These are phyloP conservation scores for Amaurobius ferox DNA, from an alignment of 2,888 invertebrate genomes.

Conservation along the genomic window DNA sequence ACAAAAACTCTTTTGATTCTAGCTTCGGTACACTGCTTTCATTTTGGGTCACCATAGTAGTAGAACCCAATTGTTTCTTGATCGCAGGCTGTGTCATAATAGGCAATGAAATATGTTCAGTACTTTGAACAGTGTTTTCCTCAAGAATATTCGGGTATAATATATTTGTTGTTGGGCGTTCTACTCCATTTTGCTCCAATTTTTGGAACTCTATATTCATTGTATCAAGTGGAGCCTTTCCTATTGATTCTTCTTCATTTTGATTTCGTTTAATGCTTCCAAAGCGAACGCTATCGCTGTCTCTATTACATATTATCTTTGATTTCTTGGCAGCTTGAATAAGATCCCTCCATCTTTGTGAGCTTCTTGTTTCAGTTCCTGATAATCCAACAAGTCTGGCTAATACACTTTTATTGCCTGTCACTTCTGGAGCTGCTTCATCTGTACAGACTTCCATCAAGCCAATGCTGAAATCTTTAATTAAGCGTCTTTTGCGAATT, in stretches of 20 bases:
- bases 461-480: slow-evolving; percentile 92
- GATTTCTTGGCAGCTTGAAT: slow-evolving; percentile 65
- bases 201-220: slow-evolving; percentile 6
- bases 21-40: background rate
- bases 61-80: background rate
- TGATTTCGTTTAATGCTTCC: slow-evolving; percentile 42
- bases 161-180: slow-evolving; percentile 16
- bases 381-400: slow-evolving; percentile 56
- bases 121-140: slow-evolving; percentile 24
- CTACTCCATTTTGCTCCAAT: background rate
- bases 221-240: background rate
- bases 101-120: background rate
- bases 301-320: slow-evolving; percentile 47
- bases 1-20: background rate
- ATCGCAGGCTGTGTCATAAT: slow-evolving; percentile 10
- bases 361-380: slow-evolving; percentile 33
- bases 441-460: slow-evolving; percentile 81
- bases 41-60: background rate
- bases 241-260: slow-evolving; percentile 1
- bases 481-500: slow-evolving; percentile 89
- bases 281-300: slow-evolving; percentile 43
- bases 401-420: slow-evolving; percentile 51
- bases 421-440: slow-evolving; percentile 62
- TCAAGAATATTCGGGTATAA: slow-evolving; percentile 57
- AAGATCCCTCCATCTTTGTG: slow-evolving; percentile 65